phyloP scores from a whole-genome alignment of 2,888 invertebrate genomes.

The Orthonevra nobilis region DNA sequence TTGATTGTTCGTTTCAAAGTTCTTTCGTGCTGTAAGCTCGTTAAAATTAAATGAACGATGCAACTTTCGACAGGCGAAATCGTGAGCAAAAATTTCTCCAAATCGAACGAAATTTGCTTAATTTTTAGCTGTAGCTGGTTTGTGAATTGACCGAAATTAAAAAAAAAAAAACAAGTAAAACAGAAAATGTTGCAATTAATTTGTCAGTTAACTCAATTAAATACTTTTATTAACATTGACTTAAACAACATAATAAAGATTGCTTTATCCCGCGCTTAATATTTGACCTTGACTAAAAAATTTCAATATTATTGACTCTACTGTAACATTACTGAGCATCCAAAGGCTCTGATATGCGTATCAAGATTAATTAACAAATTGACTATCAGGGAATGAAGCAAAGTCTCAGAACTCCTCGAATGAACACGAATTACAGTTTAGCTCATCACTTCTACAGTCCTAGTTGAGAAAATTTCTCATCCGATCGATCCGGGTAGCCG shows the following conservation, averaged over 20 bases:
- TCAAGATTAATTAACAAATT: slow-evolving; percentile 45
- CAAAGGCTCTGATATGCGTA: too few relatives aligned
- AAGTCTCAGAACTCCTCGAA: slow-evolving; percentile 22
- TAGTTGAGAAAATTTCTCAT: background rate
- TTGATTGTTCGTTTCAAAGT: too few relatives aligned
- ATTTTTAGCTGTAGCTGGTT: too few relatives aligned
- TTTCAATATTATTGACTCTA: slow-evolving; percentile 15
- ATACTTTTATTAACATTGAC: slow-evolving; percentile 41
- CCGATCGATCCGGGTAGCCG: background rate
- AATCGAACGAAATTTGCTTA: too few relatives aligned
- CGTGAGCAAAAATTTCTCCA: too few relatives aligned
- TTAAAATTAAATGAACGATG: too few relatives aligned
- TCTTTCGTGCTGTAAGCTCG: too few relatives aligned
- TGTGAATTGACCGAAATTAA: too few relatives aligned
- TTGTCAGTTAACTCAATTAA: too few relatives aligned
- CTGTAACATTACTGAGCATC: background rate
- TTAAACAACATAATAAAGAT: slow-evolving; percentile 46
- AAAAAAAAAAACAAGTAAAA: too few relatives aligned
- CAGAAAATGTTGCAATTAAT: too few relatives aligned
- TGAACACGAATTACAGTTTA: background rate
- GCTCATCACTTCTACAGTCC: slow-evolving; percentile 30
- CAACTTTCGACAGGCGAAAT: too few relatives aligned
- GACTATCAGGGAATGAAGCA: slow-evolving; percentile 25
- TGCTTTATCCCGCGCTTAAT: slow-evolving; percentile 23
- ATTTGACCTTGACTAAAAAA: slow-evolving; percentile 6